Evolutionary conservation across 2,113 vertebrate species (phyloP).

Genomic region (Daphoenositta chrysoptera): DNA sequence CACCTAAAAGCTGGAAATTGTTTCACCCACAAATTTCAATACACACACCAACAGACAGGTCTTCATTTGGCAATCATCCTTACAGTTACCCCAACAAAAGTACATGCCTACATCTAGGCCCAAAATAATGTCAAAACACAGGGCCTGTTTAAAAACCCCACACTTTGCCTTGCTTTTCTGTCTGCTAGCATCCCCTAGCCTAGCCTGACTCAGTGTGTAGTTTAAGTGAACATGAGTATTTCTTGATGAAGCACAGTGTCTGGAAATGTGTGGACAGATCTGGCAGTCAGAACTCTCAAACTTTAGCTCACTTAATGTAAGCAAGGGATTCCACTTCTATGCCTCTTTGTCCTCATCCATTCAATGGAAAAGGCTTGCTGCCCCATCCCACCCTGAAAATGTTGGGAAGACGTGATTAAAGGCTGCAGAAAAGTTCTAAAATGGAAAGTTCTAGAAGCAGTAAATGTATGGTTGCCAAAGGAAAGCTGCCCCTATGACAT

Average conservation of each 20-base stretch:
- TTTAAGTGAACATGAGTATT: background rate
- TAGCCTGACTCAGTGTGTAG: background rate
- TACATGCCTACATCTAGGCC: background rate
- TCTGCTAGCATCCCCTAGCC: background rate
- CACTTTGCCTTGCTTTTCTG: background rate
- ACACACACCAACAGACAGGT: background rate
- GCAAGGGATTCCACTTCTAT: background rate
- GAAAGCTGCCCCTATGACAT: background rate
- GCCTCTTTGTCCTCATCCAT: background rate
- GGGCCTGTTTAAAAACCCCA: background rate
- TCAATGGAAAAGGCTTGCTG: background rate
- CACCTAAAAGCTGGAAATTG: background rate
- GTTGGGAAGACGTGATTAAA: background rate
- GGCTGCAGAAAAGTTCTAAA: background rate
- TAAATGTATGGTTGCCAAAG: background rate
- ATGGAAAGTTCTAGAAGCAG: background rate
- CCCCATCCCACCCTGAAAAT: background rate
- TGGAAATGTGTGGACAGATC: background rate
- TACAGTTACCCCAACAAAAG: background rate
- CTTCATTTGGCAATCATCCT: conserved; percentile 21
- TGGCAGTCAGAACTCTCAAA: background rate
- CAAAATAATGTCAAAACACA: background rate
- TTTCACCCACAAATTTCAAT: background rate
- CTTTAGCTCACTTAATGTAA: background rate
- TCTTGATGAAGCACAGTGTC: background rate